Evolutionary conservation across 35 echinoderm and acorn worm species (phyloP).

Genomic region (Stichopus chloronotus): DNA sequence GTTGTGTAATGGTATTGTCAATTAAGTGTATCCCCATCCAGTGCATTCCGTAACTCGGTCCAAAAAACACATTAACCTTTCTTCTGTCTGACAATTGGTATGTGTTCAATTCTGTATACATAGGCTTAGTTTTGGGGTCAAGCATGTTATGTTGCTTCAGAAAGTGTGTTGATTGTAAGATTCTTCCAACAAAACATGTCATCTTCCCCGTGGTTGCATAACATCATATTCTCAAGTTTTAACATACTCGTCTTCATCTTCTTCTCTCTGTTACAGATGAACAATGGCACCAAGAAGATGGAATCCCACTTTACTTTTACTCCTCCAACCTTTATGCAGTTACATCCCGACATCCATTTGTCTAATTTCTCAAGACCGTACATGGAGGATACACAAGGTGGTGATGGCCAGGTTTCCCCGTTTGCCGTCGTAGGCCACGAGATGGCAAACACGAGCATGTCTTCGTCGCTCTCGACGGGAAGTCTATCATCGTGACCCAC

Average conservation of each 20-base stretch:
- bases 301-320: neutral
- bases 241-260: neutral
- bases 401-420: slow-evolving; percentile 40
- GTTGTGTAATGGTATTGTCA: too few species aligned
- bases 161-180: too few species aligned
- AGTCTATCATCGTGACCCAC: slow-evolving; percentile 46
- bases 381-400: slow-evolving; percentile 35
- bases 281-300: slow-evolving; percentile 6
- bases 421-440: slow-evolving; percentile 4
- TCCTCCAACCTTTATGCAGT: neutral
- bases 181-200: too few species aligned
- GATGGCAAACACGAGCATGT: slow-evolving; percentile 50
- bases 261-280: neutral
- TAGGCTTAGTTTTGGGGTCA: too few species aligned
- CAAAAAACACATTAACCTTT: too few species aligned
- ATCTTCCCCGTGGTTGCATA: too few species aligned
- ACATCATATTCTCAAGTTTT: too few species aligned
- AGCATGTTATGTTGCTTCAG: too few species aligned
- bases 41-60: too few species aligned
- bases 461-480: slow-evolving; percentile 32
- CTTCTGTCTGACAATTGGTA: too few species aligned
- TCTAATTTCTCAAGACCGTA: slow-evolving; percentile 17
- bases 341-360: neutral
- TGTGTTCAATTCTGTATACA: too few species aligned
- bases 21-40: too few species aligned